phyloP scores from a whole-genome alignment of 2,888 invertebrate genomes.

The Trissolcus brochymenae region DNA sequence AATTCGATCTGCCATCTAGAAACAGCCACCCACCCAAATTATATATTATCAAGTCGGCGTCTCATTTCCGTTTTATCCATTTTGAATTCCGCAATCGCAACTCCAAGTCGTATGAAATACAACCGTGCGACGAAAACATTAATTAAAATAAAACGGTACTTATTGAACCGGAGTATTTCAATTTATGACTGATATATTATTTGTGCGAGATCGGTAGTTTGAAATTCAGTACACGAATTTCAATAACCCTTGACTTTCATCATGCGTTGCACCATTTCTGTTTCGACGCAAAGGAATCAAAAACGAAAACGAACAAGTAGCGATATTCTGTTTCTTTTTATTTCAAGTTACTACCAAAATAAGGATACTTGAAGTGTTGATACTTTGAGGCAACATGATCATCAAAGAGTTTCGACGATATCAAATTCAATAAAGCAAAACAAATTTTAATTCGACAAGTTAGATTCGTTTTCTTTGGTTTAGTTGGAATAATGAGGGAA shows the following conservation, averaged over 20 bases:
- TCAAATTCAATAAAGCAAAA: too few species aligned
- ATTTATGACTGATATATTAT: not conserved
- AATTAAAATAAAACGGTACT: constrained; percentile 9
- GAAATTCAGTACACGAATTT: constrained; percentile 40
- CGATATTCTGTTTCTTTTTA: constrained; percentile 22
- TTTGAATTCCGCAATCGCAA: too few species aligned
- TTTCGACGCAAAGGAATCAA: constrained; percentile 18
- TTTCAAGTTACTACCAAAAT: constrained; percentile 14
- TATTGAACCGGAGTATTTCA: constrained; percentile 1
- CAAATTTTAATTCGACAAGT: too few species aligned
- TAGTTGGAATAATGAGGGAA: too few species aligned
- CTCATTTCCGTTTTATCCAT: too few species aligned
- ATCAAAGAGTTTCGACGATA: too few species aligned
- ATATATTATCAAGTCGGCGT: too few species aligned
- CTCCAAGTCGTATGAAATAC: too few species aligned
- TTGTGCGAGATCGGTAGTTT: constrained; percentile 8
- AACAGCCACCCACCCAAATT: too few species aligned
- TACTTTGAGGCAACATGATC: too few species aligned
- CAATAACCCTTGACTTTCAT: constrained; percentile 30
- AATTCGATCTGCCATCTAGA: not conserved
- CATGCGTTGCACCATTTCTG: constrained; percentile 14
- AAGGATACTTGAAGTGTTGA: too few species aligned
- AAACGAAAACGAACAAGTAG: not conserved
- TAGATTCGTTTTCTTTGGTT: too few species aligned
- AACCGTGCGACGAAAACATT: not conserved